Conservation (phyloP, 92 coral and sea anemone genomes). For the Porites rus region DNA sequence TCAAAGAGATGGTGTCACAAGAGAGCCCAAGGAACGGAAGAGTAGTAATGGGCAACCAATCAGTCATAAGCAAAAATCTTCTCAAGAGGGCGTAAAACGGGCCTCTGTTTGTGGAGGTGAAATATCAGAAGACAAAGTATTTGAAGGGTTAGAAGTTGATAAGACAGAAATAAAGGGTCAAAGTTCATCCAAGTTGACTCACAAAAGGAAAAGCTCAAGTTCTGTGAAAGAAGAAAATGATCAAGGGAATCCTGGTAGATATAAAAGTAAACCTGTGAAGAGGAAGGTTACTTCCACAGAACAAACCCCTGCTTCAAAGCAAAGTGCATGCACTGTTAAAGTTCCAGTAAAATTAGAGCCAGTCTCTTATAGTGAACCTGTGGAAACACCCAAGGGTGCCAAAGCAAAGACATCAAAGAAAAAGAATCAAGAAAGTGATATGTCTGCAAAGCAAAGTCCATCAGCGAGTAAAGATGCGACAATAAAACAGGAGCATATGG, state of each 20-base stretch:
- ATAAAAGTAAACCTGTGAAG: conserved; percentile 39
- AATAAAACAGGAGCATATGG: not conserved
- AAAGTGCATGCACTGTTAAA: not conserved
- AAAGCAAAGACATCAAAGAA: conserved; percentile 16
- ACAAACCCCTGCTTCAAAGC: not conserved
- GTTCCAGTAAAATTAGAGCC: conserved; percentile 18
- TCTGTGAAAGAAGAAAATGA: not conserved
- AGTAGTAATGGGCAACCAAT: conserved; percentile 8
- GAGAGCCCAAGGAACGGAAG: not conserved
- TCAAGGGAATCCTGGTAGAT: not conserved
- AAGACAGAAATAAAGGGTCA: not conserved
- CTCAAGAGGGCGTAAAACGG: not conserved
- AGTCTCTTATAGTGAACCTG: not conserved
- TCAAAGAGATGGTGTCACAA: not conserved
- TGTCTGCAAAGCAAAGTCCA: not conserved
- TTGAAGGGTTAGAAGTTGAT: not conserved
- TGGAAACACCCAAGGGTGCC: conserved; percentile 6
- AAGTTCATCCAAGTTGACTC: not conserved
- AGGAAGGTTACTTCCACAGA: not conserved
- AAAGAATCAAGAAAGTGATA: conserved; percentile 7
- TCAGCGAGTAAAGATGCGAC: not conserved
- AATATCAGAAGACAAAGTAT: not conserved
- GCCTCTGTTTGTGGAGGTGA: not conserved
- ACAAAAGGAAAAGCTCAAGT: not conserved
- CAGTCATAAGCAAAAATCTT: not conserved